Base-by-base conservation (phyloP, 1,140 invertebrate species). In the Pseudomyrmex pallidus region DNA sequence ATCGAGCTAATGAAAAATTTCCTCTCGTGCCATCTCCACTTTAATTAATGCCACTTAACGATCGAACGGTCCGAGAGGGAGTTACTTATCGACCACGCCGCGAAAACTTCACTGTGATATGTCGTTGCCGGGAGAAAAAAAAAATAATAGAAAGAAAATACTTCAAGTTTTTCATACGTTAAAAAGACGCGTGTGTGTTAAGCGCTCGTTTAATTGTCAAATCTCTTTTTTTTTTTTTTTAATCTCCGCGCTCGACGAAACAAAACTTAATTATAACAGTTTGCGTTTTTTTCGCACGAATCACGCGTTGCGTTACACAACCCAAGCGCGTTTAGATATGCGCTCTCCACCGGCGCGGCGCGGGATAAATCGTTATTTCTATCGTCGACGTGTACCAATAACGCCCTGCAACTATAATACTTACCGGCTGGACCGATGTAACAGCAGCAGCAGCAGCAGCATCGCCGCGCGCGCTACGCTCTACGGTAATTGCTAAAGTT, bases 401-500 rank as follows among this genome's bases (percentile, higher is more conserved):
- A 77, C n/a, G 50, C 62, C 20, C 62, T 35, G 73, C 62, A 74
- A 66, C 62, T 83, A 35, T 35, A 35, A 35, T 35, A 59, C 82
- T 66, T 66, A 20, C n/a, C 35, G 68, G 50, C 44, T 17, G 52
- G 54, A 48, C 10, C 48, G 57, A 35, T 10, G 46, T 15, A 63
- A 25, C n/a, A 13, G 50, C 15, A 13, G 15, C 78, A 17, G 50
- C 64, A 68, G 17, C 78, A 17, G 22, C 64, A 68, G 20, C 54
- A 70, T 48, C 46, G 25, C 48, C 22, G 22, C 35, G 15, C 67
- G 44, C 15, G 68, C 67, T 48, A n/a, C 68, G 82, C 80, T 35
- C 35, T 85, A 88, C 76, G 83, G 73, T 88, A 88, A 88, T 88
- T 88, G 86, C 87, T 83, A 88, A 87, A 88, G 86, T 88, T 88